phyloP scores from a whole-genome alignment of 2,113 vertebrate species.

The Clarias magur region DNA sequence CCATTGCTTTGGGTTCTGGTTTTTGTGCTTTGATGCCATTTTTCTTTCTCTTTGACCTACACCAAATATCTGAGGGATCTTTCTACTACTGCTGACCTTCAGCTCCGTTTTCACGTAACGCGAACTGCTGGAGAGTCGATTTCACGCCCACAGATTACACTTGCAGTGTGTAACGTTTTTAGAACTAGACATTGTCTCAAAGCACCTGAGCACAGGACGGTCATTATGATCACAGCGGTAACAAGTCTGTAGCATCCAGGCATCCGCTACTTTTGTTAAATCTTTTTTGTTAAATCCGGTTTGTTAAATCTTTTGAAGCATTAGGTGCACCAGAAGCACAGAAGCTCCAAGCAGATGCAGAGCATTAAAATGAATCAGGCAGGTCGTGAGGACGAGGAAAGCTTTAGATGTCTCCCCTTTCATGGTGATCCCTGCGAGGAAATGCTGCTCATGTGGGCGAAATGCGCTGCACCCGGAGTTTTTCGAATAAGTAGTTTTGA shows the following conservation, averaged over 20 bases:
- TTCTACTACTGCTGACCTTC: not conserved
- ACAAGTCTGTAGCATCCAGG: not conserved
- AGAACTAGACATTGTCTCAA: not conserved
- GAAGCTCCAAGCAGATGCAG: not conserved
- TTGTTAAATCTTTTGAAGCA: not conserved
- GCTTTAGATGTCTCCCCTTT: not conserved
- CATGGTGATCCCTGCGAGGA: slow-evolving; percentile 12
- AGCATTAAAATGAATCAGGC: slow-evolving; percentile 9
- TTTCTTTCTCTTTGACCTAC: not conserved
- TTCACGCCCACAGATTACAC: slow-evolving; percentile 10
- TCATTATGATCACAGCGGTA: slow-evolving; percentile 2
- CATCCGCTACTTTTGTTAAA: not conserved
- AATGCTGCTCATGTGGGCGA: not conserved
- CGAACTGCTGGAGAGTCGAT: not conserved
- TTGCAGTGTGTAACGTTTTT: not conserved
- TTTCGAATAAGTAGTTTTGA: not conserved
- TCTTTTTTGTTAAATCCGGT: not conserved
- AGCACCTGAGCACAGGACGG: not conserved
- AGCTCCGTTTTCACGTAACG: not conserved
- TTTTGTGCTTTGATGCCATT: not conserved
- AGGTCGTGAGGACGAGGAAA: not conserved
- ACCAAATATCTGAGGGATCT: not conserved
- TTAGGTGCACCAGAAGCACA: not conserved
- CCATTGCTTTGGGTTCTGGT: not conserved
- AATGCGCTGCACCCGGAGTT: not conserved